Evolutionary conservation across 2,888 invertebrate genomes (phyloP), one percentile per base, ranked within the genome.

Genomic region (Nasonia oneida): DNA sequence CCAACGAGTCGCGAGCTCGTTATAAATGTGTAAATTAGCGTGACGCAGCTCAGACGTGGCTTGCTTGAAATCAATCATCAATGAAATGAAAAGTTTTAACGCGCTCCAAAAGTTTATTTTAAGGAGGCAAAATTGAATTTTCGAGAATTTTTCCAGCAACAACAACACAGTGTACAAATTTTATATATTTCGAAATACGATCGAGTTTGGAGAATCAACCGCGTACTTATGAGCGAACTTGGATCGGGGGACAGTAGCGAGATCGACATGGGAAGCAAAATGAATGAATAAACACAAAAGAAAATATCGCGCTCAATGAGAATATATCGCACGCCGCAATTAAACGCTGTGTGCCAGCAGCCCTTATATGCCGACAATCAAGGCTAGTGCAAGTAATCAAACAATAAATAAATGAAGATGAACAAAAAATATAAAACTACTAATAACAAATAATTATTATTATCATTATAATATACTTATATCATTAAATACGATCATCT

Each of bases 351-450:
- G 88, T 89, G 90, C 89, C 90, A 92, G 91, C 92, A 92, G 90
- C 92, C 92, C 92, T 92, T 92, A 91, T 89, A 93, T 93, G 93
- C 93, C 93, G 93, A 93, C 93, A 93, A 93, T 93, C 93, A 93
- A 93, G 93, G 93, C 93, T 93, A 93, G 93, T 93, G 93, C 93
- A 93, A 93, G 90, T 92, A 93, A 93, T 93, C 92, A 93, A 93
- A 93, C 91, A 91, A 93, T 93, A 93, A 93, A 90, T 89, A 88
- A 90, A 88, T 85, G 87, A 85, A 81, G 88, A 87, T 88, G 75
- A 85, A 76, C 85, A 23, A 80, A 86, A 87, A 76, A 85, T 85
- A 85, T 81, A 86, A 85, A 87, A 67, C 47, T 85, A 85, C 29
- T 75, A 78, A 77, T 85, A 74, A 88, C 88, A 78, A 88, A 76